Evolutionary conservation across 2,797 vertebrate genomes (phyloP).

Genomic region (Pogoniulus pusillus): DNA sequence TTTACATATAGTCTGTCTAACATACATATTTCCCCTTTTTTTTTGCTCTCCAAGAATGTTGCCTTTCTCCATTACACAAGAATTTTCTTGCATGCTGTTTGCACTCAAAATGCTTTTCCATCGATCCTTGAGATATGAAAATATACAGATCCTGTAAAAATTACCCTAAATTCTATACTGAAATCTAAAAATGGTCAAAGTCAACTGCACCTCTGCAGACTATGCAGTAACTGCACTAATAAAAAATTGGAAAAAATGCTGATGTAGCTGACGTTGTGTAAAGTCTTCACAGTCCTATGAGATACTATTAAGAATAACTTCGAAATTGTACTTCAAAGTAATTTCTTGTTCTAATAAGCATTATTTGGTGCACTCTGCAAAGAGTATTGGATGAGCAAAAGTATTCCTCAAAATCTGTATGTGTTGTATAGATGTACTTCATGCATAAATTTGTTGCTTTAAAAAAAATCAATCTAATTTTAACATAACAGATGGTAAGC

Average conservation of each 20-base stretch:
- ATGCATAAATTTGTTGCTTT: background rate
- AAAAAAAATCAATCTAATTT: slow-evolving; percentile 33
- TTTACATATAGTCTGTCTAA: background rate
- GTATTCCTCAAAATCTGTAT: background rate
- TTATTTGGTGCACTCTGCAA: background rate
- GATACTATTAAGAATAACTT: background rate
- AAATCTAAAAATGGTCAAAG: background rate
- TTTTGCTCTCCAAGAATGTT: background rate
- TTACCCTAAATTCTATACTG: background rate
- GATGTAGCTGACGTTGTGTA: background rate
- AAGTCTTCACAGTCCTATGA: background rate
- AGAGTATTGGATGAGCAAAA: slow-evolving; percentile 9
- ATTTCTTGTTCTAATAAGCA: background rate
- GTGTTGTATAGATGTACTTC: background rate
- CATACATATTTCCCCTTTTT: background rate
- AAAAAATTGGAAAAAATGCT: background rate
- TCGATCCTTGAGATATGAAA: background rate
- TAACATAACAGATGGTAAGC: slow-evolving; percentile 23
- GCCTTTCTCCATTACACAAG: background rate
- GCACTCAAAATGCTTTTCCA: background rate
- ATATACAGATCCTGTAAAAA: background rate
- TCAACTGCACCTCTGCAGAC: background rate
- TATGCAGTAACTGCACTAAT: background rate
- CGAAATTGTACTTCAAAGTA: background rate
- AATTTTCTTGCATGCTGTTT: background rate